phyloP scores from a whole-genome alignment of 2,797 vertebrate genomes.

The Phataginus tetradactyla region DNA sequence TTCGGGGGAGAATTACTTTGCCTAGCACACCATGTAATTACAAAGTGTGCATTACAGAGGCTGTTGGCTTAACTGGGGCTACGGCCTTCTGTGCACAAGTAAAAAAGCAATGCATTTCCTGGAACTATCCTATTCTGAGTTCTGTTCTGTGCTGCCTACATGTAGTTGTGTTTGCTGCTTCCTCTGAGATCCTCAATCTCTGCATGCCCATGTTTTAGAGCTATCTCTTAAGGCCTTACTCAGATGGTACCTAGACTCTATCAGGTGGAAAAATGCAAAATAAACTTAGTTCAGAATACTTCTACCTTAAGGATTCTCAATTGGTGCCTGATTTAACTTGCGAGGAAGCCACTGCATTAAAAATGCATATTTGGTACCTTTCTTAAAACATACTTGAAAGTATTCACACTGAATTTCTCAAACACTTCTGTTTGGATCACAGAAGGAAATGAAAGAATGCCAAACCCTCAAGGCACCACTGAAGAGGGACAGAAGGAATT shows the following conservation, averaged over 20 bases:
- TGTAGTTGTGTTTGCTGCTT: background rate
- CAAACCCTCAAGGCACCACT: background rate
- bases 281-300: constrained; percentile 38
- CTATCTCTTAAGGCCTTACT: background rate
- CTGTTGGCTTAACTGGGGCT: background rate
- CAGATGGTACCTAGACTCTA: constrained; percentile 1
- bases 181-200: background rate
- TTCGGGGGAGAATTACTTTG: background rate
- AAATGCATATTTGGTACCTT: background rate
- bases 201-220: background rate
- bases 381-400: constrained; percentile 2
- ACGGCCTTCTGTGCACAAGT: background rate
- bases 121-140: background rate
- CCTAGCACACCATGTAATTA: background rate
- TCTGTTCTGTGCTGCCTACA: constrained; percentile 9
- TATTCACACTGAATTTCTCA: constrained; percentile 15
- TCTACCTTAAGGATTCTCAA: background rate
- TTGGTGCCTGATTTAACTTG: constrained; percentile 1
- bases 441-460: constrained; percentile 34
- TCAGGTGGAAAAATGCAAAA: constrained; percentile 9
- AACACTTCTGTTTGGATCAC: background rate
- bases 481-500: background rate
- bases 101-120: background rate
- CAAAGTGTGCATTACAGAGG: background rate
- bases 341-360: background rate